Percentiles rank a stretch among this genome's conserved stretches.
Evolutionary conservation across 2,797 vertebrate genomes (phyloP).

Genomic region (Strix occidentalis): DNA sequence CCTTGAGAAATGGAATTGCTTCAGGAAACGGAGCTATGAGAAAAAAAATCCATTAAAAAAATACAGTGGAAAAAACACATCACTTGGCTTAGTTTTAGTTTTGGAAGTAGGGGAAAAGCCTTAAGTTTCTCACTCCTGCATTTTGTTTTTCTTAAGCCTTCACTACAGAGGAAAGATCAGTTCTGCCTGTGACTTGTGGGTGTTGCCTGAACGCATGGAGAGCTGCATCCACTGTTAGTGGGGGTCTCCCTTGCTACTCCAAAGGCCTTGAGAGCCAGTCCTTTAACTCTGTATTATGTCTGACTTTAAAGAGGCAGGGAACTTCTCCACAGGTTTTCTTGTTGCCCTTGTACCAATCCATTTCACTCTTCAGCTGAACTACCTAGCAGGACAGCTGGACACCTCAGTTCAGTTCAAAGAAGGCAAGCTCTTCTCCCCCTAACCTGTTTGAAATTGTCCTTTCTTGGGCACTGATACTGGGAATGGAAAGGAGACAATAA

Average conservation of each 20-base stretch:
- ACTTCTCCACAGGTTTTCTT: neutral
- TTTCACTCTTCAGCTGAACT: neutral
- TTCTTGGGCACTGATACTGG: neutral
- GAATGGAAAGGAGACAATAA: neutral
- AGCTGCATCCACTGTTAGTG: neutral
- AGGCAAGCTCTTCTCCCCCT: neutral
- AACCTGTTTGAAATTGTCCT: neutral
- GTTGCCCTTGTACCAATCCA: neutral
- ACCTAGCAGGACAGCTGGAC: neutral
- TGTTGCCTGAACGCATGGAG: neutral
- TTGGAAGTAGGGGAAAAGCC: neutral
- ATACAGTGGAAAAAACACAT: neutral
- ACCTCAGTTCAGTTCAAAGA: neutral
- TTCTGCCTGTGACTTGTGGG: neutral
- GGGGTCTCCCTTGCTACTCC: neutral
- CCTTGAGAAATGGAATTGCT: neutral
- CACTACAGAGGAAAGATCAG: neutral
- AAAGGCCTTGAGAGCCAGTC: neutral
- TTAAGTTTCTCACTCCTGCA: neutral
- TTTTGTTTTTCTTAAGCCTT: neutral
- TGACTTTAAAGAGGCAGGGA: neutral
- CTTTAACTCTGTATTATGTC: neutral
- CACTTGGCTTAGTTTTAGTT: conserved; percentile 8
- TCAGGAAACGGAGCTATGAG: conserved; percentile 3
- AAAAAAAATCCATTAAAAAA: neutral